Percentiles rank a stretch among this genome's conserved stretches.
These are phyloP conservation scores for Pasiphila rectangulata DNA, from an alignment of 2,888 invertebrate species.

Conservation along the genomic window DNA sequence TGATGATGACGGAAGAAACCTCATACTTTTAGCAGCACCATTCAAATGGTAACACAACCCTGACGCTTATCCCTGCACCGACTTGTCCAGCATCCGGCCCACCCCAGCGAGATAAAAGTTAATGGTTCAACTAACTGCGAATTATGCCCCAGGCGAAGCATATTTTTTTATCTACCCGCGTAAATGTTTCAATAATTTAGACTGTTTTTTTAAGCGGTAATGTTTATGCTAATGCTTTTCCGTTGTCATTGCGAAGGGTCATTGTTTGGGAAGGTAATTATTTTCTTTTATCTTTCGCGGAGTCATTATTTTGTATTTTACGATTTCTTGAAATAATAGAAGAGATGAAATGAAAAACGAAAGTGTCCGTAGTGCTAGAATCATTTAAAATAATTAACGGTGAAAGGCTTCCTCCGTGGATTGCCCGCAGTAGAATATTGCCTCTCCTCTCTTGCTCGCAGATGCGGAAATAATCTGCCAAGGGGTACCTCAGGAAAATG, in stretches of 20 bases:
- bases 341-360: no score
- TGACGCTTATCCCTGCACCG: constrained; percentile 10
- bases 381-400: no score
- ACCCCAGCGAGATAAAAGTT: constrained; percentile 66
- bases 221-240: constrained; percentile 42
- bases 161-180: constrained; percentile 45
- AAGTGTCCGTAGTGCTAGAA: no score
- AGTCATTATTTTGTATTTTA: constrained; percentile 6
- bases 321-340: constrained; percentile 4
- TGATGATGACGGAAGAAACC: neutral
- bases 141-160: constrained; percentile 55
- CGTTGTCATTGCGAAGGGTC: constrained; percentile 28
- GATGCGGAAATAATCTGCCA: no score
- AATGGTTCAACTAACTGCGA: constrained; percentile 71
- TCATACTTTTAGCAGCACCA: neutral
- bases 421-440: no score
- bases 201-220: constrained; percentile 36
- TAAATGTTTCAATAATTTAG: constrained; percentile 51
- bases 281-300: constrained; percentile 16
- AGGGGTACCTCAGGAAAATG: no score
- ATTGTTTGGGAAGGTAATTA: constrained; percentile 25
- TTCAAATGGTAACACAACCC: constrained; percentile 1
- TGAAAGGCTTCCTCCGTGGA: no score
- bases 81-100: constrained; percentile 29
- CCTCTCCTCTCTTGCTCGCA: no score